Base-by-base conservation (phyloP, 2,888 invertebrate genomes). In the Caradrina kadenii region DNA sequence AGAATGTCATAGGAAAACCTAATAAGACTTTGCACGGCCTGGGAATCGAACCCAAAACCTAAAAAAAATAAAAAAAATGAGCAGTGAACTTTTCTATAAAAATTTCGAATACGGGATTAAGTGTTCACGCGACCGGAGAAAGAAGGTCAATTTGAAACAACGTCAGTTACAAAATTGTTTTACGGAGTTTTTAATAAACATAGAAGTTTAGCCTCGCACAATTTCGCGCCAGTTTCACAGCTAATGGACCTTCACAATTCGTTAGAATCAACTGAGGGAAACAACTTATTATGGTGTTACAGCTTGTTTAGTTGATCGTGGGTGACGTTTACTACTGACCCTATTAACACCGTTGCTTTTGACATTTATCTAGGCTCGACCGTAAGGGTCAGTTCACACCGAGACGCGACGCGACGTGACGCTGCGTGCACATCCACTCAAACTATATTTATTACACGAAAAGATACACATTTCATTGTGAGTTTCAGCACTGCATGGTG, bases 241-340 rank as follows among this genome's bases (percentile, higher is more conserved):
- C n/a, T 71, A 58, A 69, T 69, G 48, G 56, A 31, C 55, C 60
- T 66, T 60, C 59, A 42, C 60, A 71, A 81, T 63, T 78, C 6
- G 53, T 71, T 68, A 62, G 65, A 81, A 54, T 72, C 56, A 68
- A 68, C 56, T 61, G 54, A 66, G 65, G 71, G 69, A 82, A 74
- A 67, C 61, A 13, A 53, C 63, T 69, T 66, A 67, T 81, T 72
- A 84, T 50, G 59, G 54, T 60, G 60, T 69, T 73, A 65, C 52
- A 31, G 50, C 26, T 73, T 60, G 56, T 69, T 67, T 60, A 71
- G 54, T 67, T 50, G 10, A 26, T 26, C 59, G 70, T 73, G 68
- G 81, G 84, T 75, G 74, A 73, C 26, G 19, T 63, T 55, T 50
- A 62, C 59, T 63, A 54, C 49, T 69, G 49, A 73, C 58, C 64